Evolutionary conservation across 2,888 invertebrate genomes (phyloP).

Genomic region (Cerastis leucographa): DNA sequence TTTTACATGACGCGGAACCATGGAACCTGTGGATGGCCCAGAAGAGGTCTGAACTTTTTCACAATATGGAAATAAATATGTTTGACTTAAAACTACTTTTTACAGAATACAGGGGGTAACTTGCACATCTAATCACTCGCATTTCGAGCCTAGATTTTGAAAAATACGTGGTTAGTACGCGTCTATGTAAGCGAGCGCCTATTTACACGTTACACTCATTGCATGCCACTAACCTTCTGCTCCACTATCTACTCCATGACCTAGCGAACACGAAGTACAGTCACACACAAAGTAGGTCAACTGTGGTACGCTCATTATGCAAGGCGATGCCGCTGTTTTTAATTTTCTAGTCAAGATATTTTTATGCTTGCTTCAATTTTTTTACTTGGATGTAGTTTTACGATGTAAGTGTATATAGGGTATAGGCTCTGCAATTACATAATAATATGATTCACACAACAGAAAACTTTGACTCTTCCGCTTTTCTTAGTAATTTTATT

Average conservation of each 20-base stretch:
- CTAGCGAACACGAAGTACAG: slow-evolving; percentile 45
- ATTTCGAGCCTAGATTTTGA: neutral
- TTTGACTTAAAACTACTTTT: neutral
- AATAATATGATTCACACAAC: neutral
- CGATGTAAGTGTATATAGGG: neutral
- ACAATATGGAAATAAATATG: neutral
- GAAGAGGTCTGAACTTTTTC: neutral
- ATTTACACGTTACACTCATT: neutral
- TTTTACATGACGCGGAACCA: no score
- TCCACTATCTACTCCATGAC: slow-evolving; percentile 18
- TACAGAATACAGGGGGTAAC: no score
- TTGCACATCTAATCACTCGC: no score
- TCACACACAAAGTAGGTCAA: slow-evolving; percentile 61
- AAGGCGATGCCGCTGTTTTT: slow-evolving; percentile 47
- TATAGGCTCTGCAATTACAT: no score
- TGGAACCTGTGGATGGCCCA: no score
- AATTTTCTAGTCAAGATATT: slow-evolving; percentile 60
- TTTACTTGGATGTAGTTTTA: slow-evolving; percentile 5
- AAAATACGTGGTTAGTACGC: neutral
- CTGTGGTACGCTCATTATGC: slow-evolving; percentile 61
- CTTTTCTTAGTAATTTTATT: neutral
- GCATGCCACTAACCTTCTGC: slow-evolving; percentile 5
- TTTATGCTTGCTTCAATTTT: slow-evolving; percentile 44
- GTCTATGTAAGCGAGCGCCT: no score
- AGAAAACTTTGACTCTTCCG: neutral